These are phyloP conservation scores for Altica lythri DNA, from an alignment of 2,888 invertebrate species.

Conservation along the genomic window DNA sequence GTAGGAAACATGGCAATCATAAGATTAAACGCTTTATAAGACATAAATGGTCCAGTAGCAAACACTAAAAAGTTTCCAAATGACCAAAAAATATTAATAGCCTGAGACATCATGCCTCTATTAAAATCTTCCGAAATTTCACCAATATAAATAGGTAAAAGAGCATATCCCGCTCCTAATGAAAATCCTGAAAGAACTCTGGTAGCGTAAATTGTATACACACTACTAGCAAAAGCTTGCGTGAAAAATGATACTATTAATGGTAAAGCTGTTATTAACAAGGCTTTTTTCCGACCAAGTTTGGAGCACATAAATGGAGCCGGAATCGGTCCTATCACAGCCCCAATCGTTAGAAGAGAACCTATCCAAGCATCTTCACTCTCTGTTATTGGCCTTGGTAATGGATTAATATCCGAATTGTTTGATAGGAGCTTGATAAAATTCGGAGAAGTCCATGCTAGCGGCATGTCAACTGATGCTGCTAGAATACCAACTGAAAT, in stretches of 20 bases:
- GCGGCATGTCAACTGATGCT: conserved; percentile 38
- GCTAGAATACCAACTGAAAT: conserved; percentile 42
- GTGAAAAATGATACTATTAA: conserved; percentile 37
- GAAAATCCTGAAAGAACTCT: conserved; percentile 65
- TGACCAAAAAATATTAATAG: conserved; percentile 73
- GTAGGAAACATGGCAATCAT: conserved; percentile 54
- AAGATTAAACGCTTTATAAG: conserved; percentile 66
- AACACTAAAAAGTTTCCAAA: conserved; percentile 72
- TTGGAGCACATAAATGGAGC: conserved; percentile 68
- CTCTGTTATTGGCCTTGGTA: conserved; percentile 46
- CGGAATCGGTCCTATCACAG: conserved; percentile 66
- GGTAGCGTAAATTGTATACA: conserved; percentile 49
- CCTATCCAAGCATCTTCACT: conserved; percentile 61
- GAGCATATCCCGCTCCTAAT: conserved; percentile 72
- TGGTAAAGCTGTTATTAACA: conserved; percentile 59
- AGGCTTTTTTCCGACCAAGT: conserved; percentile 69
- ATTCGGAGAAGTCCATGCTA: conserved; percentile 45
- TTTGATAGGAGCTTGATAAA: conserved; percentile 41
- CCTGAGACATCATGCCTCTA: conserved; percentile 69
- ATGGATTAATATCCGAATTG: conserved; percentile 46
- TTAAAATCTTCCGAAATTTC: conserved; percentile 78
- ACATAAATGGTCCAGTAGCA: conserved; percentile 70
- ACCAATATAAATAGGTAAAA: conserved; percentile 82
- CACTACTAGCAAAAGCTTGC: conserved; percentile 35
- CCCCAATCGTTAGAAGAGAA: conserved; percentile 57